Evolutionary conservation across 2,797 vertebrate species (phyloP).

Genomic region (Amphiprion clarkii): DNA sequence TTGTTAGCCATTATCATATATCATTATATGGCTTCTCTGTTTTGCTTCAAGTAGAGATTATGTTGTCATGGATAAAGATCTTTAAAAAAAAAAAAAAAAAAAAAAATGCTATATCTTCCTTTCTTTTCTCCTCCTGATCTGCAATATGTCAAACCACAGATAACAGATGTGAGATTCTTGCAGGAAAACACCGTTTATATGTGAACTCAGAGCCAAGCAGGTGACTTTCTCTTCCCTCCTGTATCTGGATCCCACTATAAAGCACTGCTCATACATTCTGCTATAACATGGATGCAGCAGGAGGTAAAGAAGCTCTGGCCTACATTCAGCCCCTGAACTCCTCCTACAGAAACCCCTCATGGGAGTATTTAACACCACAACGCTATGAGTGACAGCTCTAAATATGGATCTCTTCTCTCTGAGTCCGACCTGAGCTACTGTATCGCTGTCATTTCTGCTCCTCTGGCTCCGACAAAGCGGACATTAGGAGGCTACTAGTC

Average conservation of each 20-base stretch:
- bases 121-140: background rate
- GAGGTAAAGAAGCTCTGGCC: slow-evolving; percentile 44
- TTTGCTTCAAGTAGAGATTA: background rate
- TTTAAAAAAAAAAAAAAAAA: no score
- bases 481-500: background rate
- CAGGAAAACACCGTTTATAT: background rate
- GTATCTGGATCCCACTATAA: slow-evolving; percentile 15
- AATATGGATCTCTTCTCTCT: slow-evolving; percentile 40
- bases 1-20: background rate
- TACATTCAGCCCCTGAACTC: slow-evolving; percentile 63
- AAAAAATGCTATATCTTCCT: background rate
- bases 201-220: background rate
- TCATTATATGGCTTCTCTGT: background rate
- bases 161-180: background rate
- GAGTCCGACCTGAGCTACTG: slow-evolving; percentile 2
- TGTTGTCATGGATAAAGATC: slow-evolving; percentile 1
- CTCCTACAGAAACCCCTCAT: slow-evolving; percentile 52
- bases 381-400: slow-evolving; percentile 57
- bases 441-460: background rate
- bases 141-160: slow-evolving; percentile 7
- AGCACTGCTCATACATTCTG: slow-evolving; percentile 10
- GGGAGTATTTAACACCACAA: slow-evolving; percentile 29
- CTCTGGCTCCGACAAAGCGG: background rate
- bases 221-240: background rate
- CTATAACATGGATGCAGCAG: slow-evolving; percentile 26